Base-by-base conservation (phyloP, 2,797 vertebrate genomes). In the Cichlasoma orientale region DNA sequence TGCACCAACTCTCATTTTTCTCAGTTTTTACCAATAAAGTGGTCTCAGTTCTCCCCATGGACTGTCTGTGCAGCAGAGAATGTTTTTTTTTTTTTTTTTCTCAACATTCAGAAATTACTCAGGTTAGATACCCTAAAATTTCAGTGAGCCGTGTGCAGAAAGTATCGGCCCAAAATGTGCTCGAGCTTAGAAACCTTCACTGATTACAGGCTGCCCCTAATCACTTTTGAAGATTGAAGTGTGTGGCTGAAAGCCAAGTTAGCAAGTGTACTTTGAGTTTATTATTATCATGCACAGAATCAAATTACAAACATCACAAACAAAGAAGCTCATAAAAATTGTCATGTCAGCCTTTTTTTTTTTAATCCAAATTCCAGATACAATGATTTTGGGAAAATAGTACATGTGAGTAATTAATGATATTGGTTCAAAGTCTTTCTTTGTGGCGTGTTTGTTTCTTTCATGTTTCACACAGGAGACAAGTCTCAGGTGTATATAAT, bases 1-100 rank as follows among this genome's bases (percentile, higher is more conserved):
- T 9, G 2, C 0, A 59, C 83, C 75, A 79, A 53, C 59, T 84
- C 55, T 79, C 18, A 25, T 36, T 29, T 77, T 75, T 78, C 57
- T 61, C 18, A 44, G 77, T 59, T 70, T 75, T 75, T 23, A 69
- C 68, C 57, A 78, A 77, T 89, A 80, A 92, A 88, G 69, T 36
- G 78, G 53, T 77, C 73, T 82, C 41, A 41, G 1, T 72, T 70
- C 23, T 73, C 31, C 72, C 50, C 31, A 18, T 5, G 3, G 82
- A 77, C 44, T 63, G 50, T n/a, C 3, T 14, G 18, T n/a, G 55
- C 57, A 21, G 36, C 19, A 38, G 23, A 68, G 70, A 25, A 23
- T 8, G 4, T 71, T 21, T 71, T 21, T 53, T 69, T 54, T 1
- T 71, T 71, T 21, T 71, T 21, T 53, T 69, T 54, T 1, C 73